Evolutionary conservation across 2,888 invertebrate genomes (phyloP), one percentile per base, ranked within the genome.

Genomic region (Neuroscelio doddi): DNA sequence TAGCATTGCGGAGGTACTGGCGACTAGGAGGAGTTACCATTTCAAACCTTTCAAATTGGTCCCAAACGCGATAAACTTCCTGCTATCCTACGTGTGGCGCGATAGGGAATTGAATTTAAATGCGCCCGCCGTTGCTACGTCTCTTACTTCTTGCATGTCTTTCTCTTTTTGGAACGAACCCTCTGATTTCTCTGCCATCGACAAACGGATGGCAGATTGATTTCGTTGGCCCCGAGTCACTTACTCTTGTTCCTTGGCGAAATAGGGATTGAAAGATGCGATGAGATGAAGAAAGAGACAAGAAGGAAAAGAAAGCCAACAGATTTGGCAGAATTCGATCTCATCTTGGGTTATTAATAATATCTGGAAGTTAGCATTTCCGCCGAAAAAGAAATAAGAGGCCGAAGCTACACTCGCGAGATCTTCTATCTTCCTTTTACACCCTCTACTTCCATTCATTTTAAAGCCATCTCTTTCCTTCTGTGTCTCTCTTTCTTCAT

Each of bases 361-460:
- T 81, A 83, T 83, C 82, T 81, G 68, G 78, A 80, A 80, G 80
- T 81, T 82, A 82, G 82, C 78, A 80, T 82, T 82, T 82, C 79
- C 78, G 72, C 27, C 64, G 59, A 70, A 70, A 75, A 79, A 79
- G 78, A 79, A 80, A 80, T 79, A 75, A 77, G 64, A 75, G 75
- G 68, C 41, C 67, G 50, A 15, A 46, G 52, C 49, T 38, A 45
- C 34, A 30, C 34, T 57, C 56, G 47, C 45, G 46, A 42, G 17
- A 15, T n/a, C 67, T 69, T 8, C 16, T 21, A 29, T 9, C 39
- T 30, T 41, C 36, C 29, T 36, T 36, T 44, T 30, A 41, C 12
- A 39, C 41, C 50, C 52, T 62, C 55, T 46, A 24, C 29, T 24
- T 46, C 55, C 10, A 24, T 10, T 27, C 30, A 10, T 21, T 12